These are phyloP conservation scores for Cromileptes altivelis DNA, from an alignment of 2,113 vertebrate genomes.

Conservation along the genomic window DNA sequence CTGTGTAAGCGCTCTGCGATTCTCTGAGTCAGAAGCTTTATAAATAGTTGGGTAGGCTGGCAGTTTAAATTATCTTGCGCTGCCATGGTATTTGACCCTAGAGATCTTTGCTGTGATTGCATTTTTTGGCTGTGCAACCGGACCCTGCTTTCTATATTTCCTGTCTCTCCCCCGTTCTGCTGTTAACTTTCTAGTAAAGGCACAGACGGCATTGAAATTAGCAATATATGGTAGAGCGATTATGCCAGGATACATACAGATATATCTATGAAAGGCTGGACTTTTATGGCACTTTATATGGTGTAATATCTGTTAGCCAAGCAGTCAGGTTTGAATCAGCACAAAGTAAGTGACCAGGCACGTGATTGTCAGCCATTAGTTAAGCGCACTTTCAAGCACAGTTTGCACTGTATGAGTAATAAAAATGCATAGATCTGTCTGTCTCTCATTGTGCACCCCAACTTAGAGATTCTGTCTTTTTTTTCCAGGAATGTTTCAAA, in stretches of 20 bases:
- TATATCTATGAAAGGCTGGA: neutral
- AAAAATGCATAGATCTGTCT: neutral
- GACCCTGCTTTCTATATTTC: neutral
- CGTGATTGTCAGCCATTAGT: neutral
- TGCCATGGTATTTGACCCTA: slow-evolving; percentile 31
- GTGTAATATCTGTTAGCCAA: neutral
- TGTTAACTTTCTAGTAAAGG: neutral
- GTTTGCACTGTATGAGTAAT: neutral
- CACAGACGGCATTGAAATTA: neutral
- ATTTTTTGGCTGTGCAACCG: slow-evolving; percentile 21
- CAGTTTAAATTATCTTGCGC: neutral
- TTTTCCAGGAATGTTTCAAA: slow-evolving; percentile 96
- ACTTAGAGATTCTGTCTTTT: slow-evolving; percentile 40
- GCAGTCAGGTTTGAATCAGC: neutral
- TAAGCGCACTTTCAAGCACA: neutral
- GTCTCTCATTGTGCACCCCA: neutral
- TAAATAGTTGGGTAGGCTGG: neutral
- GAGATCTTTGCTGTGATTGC: slow-evolving; percentile 36
- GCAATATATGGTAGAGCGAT: neutral
- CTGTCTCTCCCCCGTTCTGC: neutral
- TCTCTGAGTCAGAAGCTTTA: neutral
- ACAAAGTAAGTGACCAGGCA: neutral
- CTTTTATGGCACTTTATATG: neutral
- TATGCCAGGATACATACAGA: no score
- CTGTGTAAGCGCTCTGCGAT: neutral